Evolutionary conservation across 2,797 vertebrate genomes (phyloP).

Genomic region (Karalla daura): DNA sequence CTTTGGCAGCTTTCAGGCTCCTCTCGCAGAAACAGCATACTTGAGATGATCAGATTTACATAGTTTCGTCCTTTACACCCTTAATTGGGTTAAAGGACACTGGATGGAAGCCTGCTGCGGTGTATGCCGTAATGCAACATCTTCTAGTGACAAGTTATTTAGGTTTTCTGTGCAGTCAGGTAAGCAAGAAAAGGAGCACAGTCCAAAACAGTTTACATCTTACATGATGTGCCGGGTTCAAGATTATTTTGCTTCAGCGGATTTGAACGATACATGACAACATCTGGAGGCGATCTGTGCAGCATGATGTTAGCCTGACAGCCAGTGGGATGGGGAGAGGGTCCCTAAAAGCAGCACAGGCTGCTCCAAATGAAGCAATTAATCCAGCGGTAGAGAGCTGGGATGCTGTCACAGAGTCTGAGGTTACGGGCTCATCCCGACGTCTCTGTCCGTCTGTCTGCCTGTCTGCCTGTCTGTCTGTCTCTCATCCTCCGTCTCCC

Average conservation of each 20-base stretch:
- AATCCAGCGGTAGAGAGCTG: constrained; percentile 27
- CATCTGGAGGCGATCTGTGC: constrained; percentile 79
- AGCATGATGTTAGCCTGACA: constrained; percentile 63
- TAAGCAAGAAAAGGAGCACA: neutral
- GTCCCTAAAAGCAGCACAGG: constrained; percentile 34
- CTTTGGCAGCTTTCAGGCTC: constrained; percentile 43
- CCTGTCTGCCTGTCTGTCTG: constrained; percentile 26
- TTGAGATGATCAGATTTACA: constrained; percentile 66
- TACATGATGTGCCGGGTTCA: constrained; percentile 25
- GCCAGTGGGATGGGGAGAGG: constrained; percentile 40
- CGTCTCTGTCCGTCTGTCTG: constrained; percentile 21
- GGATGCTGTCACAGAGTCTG: constrained; percentile 47
- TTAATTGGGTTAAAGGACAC: constrained; percentile 55
- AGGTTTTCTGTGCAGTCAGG: neutral
- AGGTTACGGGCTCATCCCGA: constrained; percentile 50
- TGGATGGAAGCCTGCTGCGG: constrained; percentile 1
- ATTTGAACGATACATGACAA: constrained; percentile 58
- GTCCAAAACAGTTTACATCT: constrained; percentile 20
- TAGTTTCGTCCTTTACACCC: constrained; percentile 45
- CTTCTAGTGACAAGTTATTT: constrained; percentile 10
- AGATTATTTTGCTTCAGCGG: constrained; percentile 39
- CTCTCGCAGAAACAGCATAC: constrained; percentile 48
- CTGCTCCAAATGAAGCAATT: constrained; percentile 47
- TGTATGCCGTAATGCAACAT: constrained; percentile 14
- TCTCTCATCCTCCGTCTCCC: constrained; percentile 17